phyloP scores from a whole-genome alignment of 2,113 vertebrate genomes.

The Sinocyclocheilus grahami region DNA sequence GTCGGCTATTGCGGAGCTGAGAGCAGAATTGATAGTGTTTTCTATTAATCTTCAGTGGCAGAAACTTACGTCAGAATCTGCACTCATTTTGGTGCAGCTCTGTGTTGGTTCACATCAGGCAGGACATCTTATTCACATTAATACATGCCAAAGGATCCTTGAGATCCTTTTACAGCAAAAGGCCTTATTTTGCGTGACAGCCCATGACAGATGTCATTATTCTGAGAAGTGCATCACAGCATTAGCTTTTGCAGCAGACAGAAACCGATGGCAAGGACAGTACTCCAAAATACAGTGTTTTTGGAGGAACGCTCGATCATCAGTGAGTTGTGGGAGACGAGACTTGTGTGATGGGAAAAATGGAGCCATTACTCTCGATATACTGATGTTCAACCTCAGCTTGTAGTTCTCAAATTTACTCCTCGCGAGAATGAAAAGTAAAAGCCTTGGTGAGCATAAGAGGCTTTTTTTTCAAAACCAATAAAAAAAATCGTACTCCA shows the following conservation, averaged over 20 bases:
- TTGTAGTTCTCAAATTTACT: neutral
- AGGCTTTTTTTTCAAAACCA: too few species aligned
- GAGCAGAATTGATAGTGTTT: neutral
- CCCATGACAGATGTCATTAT: neutral
- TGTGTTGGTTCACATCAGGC: constrained; percentile 29
- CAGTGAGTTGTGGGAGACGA: neutral
- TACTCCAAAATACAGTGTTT: neutral
- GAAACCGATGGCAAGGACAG: too few species aligned
- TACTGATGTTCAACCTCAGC: neutral
- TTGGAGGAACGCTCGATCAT: neutral
- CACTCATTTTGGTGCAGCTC: constrained; percentile 16
- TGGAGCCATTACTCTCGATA: neutral
- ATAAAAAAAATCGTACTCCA: too few species aligned
- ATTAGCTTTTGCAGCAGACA: neutral
- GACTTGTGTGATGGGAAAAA: neutral
- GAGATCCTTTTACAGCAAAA: neutral
- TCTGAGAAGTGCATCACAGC: neutral
- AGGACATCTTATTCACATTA: constrained; percentile 30
- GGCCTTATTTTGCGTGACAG: neutral
- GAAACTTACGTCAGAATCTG: neutral
- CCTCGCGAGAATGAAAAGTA: neutral
- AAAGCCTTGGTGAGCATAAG: too few species aligned
- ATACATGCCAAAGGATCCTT: constrained; percentile 18
- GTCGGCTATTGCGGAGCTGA: neutral
- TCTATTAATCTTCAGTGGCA: constrained; percentile 12